These are phyloP conservation scores for Oxyura jamaicensis DNA, from an alignment of 2,113 vertebrate species.

Conservation along the genomic window DNA sequence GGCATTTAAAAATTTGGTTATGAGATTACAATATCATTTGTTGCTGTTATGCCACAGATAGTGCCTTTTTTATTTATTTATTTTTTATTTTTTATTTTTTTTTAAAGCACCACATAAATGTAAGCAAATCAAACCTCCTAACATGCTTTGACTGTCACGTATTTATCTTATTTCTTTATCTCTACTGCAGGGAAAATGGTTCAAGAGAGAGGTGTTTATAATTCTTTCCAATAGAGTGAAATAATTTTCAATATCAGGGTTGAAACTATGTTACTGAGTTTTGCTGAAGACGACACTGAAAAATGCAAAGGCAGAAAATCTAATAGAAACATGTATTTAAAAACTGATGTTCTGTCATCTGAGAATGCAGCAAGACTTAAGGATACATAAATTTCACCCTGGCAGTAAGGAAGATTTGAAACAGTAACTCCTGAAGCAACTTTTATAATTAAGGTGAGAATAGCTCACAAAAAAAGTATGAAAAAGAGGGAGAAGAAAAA, in stretches of 20 bases:
- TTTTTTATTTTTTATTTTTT: too few species aligned
- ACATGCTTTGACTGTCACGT: background rate
- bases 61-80: background rate
- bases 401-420: background rate
- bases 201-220: background rate
- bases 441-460: background rate
- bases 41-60: background rate
- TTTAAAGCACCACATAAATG: background rate
- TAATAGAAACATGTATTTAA: background rate
- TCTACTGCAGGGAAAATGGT: background rate
- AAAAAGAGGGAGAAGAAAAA: background rate
- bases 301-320: background rate
- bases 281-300: background rate
- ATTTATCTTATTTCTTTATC: background rate
- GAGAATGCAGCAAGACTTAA: background rate
- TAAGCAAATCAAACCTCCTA: background rate
- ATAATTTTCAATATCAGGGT: background rate
- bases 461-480: background rate
- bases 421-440: background rate
- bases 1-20: background rate
- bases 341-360: background rate
- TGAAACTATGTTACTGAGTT: background rate
- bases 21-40: background rate
- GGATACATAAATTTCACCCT: background rate
- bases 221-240: background rate